Base-by-base conservation (phyloP, 2,113 vertebrate genomes). In the Caracal caracal region DNA sequence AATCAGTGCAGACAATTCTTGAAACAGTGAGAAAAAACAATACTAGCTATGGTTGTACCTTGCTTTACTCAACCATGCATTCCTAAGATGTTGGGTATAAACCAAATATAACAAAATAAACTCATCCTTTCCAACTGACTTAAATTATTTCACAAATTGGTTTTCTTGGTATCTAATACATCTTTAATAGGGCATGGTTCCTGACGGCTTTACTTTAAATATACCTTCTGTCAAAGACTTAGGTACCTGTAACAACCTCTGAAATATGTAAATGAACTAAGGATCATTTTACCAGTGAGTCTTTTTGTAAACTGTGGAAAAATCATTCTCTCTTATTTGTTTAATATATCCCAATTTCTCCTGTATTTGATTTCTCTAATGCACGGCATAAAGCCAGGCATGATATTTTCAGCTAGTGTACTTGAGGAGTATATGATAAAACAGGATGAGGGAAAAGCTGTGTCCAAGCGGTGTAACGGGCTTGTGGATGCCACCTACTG, bases 161-260 rank as follows among this genome's bases (percentile, higher is more conserved):
- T 95, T 95, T 84, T 88, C 59, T 95, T 95, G 80, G 49, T 85
- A 66, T 96, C 71, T 51, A 88, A 75, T 95, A 96, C 93, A 82
- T 86, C 53, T 94, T 87, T 79, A 85, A 86, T 88, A 95, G 56
- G 59, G 35, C 78, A 82, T 22, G 40, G 10, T 93, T 90, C 56
- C 81, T 83, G 26, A 33, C 63, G 33, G 84, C 49, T 86, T 88
- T 95, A 90, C 80, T 97, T 94, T 90, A 96, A 93, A 96, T 51
- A 93, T 37, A 94, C 53, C 66, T 96, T 96, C 37, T 95, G 37
- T 96, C 94, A 96, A 92, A 90, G 66, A 85, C 28, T 79, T 90
- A 88, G 92, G 51, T 61, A 94, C 76, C 75, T 80, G 24, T 56
- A 90, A 95, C 75, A 61, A 94, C 91, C 92, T 87, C 47, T 93